These are phyloP conservation scores for Eupithecia subfuscata DNA, from an alignment of 2,888 invertebrate genomes.

Conservation along the genomic window DNA sequence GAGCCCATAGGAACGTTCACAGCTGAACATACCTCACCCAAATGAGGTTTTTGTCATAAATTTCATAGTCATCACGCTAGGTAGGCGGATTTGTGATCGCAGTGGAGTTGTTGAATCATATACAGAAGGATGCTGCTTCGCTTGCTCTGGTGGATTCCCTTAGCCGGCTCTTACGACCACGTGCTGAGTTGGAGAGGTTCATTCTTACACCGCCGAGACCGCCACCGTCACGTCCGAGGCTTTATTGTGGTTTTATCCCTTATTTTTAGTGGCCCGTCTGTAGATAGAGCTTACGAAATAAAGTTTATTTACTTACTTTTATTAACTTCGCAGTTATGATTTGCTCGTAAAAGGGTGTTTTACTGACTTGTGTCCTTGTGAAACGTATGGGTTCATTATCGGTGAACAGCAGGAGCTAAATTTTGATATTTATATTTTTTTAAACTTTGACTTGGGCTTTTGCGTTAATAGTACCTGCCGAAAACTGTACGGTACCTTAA, in stretches of 20 bases:
- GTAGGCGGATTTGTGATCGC: no score
- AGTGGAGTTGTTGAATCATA: no score
- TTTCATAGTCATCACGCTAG: no score
- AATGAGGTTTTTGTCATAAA: no score
- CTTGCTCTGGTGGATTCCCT: not conserved
- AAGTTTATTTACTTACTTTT: not conserved
- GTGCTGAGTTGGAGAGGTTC: not conserved
- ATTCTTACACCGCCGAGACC: not conserved
- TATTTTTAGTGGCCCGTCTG: not conserved
- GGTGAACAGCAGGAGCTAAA: not conserved
- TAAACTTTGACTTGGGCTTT: no score
- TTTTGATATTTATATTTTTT: no score
- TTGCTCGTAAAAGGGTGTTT: not conserved
- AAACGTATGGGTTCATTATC: not conserved
- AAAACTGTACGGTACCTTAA: no score
- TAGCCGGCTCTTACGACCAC: not conserved
- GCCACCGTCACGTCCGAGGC: not conserved
- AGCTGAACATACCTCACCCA: no score
- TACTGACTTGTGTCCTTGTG: not conserved
- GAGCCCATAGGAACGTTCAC: no score
- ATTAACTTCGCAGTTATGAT: not conserved
- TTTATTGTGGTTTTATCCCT: not conserved
- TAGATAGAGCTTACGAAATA: not conserved
- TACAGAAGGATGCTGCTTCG: no score
- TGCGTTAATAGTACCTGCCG: no score